Conservation (phyloP, 2,888 invertebrate genomes). For the Galeopsomyia nigrocyanea region DNA sequence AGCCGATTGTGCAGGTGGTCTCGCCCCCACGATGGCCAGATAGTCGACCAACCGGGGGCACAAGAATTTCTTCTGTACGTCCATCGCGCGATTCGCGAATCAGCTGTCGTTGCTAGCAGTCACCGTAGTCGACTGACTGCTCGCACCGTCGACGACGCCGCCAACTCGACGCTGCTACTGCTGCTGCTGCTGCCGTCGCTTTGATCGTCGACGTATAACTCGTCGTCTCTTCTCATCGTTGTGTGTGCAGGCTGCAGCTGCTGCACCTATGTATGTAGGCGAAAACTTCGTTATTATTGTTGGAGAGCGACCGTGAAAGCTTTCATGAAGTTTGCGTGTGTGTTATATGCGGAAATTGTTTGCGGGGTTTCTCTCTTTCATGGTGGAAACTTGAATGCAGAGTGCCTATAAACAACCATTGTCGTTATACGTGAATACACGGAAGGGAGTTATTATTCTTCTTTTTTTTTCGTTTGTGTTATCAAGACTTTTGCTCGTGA, state of each 20-base stretch:
- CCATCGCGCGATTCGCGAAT: constrained; percentile 61
- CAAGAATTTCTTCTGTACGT: constrained; percentile 83
- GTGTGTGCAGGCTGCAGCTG: constrained; percentile 5
- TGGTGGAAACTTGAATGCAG: too few species aligned
- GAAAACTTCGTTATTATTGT: neutral
- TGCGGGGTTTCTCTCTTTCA: too few species aligned
- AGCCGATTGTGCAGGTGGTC: constrained; percentile 81
- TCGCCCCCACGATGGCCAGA: constrained; percentile 95
- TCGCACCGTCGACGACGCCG: neutral
- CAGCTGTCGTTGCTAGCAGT: neutral
- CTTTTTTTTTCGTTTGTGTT: too few species aligned
- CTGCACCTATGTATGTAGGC: constrained; percentile 10
- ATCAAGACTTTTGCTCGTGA: too few species aligned
- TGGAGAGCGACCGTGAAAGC: neutral
- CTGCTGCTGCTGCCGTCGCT: neutral
- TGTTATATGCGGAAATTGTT: too few species aligned
- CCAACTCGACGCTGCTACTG: neutral
- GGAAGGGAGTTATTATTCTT: too few species aligned
- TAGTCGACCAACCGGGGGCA: constrained; percentile 95
- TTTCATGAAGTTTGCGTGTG: too few species aligned
- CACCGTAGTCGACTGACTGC: constrained; percentile 26
- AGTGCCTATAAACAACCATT: too few species aligned
- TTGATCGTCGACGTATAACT: neutral
- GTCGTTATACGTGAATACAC: too few species aligned
- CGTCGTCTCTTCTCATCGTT: neutral